Evolutionary conservation across 2,888 invertebrate species (phyloP), one percentile per base, ranked within the genome.

Genomic region (Stramonita haemastoma): DNA sequence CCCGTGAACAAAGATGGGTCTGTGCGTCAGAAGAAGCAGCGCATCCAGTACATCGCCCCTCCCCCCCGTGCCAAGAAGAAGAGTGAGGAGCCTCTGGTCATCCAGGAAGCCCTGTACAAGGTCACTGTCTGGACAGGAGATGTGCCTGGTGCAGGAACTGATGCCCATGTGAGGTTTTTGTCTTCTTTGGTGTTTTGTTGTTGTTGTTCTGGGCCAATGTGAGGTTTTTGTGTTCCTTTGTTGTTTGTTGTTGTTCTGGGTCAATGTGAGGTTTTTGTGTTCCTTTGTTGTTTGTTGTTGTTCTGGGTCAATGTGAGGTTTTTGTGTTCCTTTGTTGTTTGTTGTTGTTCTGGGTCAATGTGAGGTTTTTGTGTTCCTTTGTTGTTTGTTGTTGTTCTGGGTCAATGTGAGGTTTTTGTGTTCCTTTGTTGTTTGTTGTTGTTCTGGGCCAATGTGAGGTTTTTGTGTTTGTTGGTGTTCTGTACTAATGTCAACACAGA

Each of bases 111-210:
- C 70, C 91, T 94, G n/a, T 95, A 94, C 90, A 94, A 93, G 90
- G 90, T 95, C 15, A 93, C 93, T 60, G 93, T 95, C 32, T 94
- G 91, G 91, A 95, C 94, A 15, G 94, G 94, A 32, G 92, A 93
- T 86, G 83, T 92, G 8, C 90, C 90, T 5, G 91, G 92, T 88
- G 94, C 94, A 60, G 93, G 93, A 56, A 94, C 94, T 36, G 91
- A 91, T 90, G 94, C 94, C n/a, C 93, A 94, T 90, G 95, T 95
- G 91, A 92, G 93, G 88, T 4, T 57, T 79, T 26, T 29, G n/a
- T n/a, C 6, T 73, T 73, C 8, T 73, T 2, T 46, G 46, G 46
- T 46, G 4, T n/a, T 46, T 46, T 46, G 46, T 46, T 46, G 46
- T 46, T 46, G 46, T 46, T 46, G 46, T n/a, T n/a, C n/a, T n/a